Percentiles rank a stretch among this genome's conserved stretches.
These are phyloP conservation scores for Etheostoma perlongum DNA, from an alignment of 2,797 vertebrate genomes.

Conservation along the genomic window DNA sequence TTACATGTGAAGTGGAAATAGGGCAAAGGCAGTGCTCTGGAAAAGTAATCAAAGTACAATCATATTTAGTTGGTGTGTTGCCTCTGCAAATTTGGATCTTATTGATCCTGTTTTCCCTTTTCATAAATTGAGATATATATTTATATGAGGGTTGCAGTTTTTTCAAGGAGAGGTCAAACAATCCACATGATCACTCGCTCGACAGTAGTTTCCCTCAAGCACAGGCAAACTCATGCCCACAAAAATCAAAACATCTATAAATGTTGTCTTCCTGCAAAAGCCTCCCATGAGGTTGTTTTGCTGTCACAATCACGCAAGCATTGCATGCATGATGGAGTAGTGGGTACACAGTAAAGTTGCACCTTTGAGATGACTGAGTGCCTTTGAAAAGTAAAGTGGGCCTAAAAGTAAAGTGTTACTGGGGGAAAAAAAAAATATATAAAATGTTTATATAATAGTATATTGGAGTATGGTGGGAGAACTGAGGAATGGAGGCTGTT, in stretches of 20 bases:
- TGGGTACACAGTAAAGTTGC: not conserved
- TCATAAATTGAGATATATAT: not conserved
- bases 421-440: no score
- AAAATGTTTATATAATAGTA: no score
- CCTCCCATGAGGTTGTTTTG: not conserved
- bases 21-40: no score
- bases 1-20: not conserved
- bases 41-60: not conserved
- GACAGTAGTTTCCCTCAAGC: not conserved
- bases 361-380: no score
- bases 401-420: no score
- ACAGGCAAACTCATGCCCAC: not conserved
- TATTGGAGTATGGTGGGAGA: no score
- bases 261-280: not conserved
- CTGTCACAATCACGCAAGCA: not conserved
- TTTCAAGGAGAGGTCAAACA: not conserved
- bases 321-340: not conserved
- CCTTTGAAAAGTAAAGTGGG: not conserved
- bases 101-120: not conserved
- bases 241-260: not conserved
- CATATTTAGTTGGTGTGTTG: not conserved
- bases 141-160: not conserved
- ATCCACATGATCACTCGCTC: not conserved
- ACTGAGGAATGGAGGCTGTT: no score
- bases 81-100: not conserved